Base-by-base conservation (phyloP, 1,140 invertebrate species). In the Penaeus japonicus region DNA sequence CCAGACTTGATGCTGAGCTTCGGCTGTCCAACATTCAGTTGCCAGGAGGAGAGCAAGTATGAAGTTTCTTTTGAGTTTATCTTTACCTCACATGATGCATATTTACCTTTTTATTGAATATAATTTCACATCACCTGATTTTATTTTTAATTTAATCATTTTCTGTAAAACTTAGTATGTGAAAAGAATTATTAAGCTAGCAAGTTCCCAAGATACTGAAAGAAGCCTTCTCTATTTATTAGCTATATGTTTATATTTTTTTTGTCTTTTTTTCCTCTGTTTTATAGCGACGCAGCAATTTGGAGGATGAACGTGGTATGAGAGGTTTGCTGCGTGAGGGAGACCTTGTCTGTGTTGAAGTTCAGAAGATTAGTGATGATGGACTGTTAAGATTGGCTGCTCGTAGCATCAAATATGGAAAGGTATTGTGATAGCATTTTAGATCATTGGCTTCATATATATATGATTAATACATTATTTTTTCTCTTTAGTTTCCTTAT, bases 261-360 rank as follows among this genome's bases (percentile, higher is more conserved):
- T 78, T 88, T 27, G 80, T 85, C 90, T 89, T 89, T 90, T 77
- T 35, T 55, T 59, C 86, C 92, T 53, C 4, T 27, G 22, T 17
- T 93, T 73, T 91, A 98, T 95, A 95, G 98, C 82, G 85, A n/a
- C 93, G 98, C 90, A 95, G 98, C 92, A 98, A 97, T 18, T 96
- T 95, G 5, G 98, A 99, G 94, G 99, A 99, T 95, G 98, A 99
- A 93, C 95, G 98, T 92, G 96, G 97, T 93, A 99, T 99, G 99
- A 94, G 98, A 84, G 95, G 96, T 70, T 98, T 98, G 93, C 93
- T 99, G 22, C 95, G 97, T 92, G 98, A 99, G 93, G 98, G 98
- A 32, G 99, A 99, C 93, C 93, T 99, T 0, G 98, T 99, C 57
- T 99, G 97, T 93, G 98, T 98, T 18, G 98, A 99, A 94, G 98